These are phyloP conservation scores for Sipha maydis DNA, from an alignment of 2,888 invertebrate species.

Conservation along the genomic window DNA sequence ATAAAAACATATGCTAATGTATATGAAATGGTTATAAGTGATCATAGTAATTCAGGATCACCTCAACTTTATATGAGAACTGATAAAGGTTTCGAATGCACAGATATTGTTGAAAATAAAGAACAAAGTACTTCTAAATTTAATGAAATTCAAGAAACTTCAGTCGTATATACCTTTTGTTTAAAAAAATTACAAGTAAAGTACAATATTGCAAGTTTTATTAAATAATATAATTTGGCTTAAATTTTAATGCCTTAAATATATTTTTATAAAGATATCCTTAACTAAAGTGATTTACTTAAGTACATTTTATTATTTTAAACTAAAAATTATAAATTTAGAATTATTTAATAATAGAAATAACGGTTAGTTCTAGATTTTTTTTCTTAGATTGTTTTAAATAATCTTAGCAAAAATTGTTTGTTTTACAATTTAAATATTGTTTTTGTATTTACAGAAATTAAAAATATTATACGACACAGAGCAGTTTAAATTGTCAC, in stretches of 20 bases:
- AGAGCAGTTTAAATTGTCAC: slow-evolving; percentile 40
- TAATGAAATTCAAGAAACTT: slow-evolving; percentile 32
- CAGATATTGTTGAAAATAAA: slow-evolving; percentile 26
- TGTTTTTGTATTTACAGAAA: slow-evolving; percentile 29
- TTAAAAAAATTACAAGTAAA: slow-evolving; percentile 50
- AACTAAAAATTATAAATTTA: no score
- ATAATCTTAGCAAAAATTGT: no score
- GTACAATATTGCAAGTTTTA: background rate
- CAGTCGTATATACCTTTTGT: slow-evolving; percentile 43
- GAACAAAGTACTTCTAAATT: background rate
- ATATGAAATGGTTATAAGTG: slow-evolving; percentile 34
- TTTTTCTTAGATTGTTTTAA: no score
- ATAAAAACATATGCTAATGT: slow-evolving; percentile 36
- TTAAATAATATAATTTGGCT: background rate
- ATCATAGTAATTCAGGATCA: slow-evolving; percentile 36
- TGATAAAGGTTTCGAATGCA: slow-evolving; percentile 40
- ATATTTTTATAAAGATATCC: no score
- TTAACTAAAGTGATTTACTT: no score
- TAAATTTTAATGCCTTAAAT: no score
- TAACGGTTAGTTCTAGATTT: no score
- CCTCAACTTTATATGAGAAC: slow-evolving; percentile 47
- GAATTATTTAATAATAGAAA: no score
- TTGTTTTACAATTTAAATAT: background rate
- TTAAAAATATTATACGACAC: slow-evolving; percentile 24
- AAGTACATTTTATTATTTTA: no score